Conservation (phyloP, 1,140 invertebrate genomes). For the Antheraea mylitta region DNA sequence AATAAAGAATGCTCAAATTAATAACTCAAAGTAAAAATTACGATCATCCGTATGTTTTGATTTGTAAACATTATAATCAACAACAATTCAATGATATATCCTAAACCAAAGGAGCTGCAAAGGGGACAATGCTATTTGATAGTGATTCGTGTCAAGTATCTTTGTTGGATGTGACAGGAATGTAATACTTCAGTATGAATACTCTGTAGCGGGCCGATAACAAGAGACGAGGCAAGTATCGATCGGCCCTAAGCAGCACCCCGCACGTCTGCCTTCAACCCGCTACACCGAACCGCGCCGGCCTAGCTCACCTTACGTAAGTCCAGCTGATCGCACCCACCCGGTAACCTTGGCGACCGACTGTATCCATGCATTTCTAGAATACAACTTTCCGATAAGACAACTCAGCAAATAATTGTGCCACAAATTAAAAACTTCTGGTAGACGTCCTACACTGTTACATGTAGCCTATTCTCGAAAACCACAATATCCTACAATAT, state of each 20-base stretch:
- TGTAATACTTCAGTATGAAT: slow-evolving; percentile 34
- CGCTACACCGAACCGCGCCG: slow-evolving; percentile 11
- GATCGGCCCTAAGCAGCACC: slow-evolving; percentile 60
- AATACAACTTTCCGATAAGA: not conserved
- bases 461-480: not conserved
- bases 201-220: slow-evolving; percentile 52
- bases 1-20: not conserved
- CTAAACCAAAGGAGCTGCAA: not conserved
- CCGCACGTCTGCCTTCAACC: slow-evolving; percentile 25
- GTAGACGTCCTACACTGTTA: not conserved
- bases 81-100: not conserved
- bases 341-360: slow-evolving; percentile 71
- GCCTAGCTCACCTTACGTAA: slow-evolving; percentile 67
- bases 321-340: slow-evolving; percentile 74
- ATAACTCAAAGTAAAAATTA: too few species aligned
- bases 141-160: not conserved
- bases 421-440: too few species aligned
- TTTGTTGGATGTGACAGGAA: not conserved
- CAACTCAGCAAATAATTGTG: too few species aligned
- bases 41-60: too few species aligned
- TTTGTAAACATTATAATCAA: not conserved
- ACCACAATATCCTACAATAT: not conserved
- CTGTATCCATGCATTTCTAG: not conserved
- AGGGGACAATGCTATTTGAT: not conserved
- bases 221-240: slow-evolving; percentile 65